Conservation (phyloP, 2,797 vertebrate genomes). For the Rhinella marina region DNA sequence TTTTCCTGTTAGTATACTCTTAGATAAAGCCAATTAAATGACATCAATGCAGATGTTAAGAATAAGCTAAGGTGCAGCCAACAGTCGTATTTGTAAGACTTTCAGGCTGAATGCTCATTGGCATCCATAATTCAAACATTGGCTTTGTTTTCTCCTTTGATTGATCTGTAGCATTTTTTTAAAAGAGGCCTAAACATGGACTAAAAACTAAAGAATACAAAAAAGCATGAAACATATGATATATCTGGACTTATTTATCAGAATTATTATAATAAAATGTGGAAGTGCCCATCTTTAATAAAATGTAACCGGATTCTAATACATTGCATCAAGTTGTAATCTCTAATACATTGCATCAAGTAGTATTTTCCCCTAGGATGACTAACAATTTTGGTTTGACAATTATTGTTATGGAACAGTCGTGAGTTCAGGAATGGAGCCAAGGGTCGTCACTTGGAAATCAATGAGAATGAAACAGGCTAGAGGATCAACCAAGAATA, state of each 20-base stretch:
- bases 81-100: slow-evolving; percentile 16
- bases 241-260: neutral
- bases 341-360: too few species aligned
- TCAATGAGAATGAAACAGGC: neutral
- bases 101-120: slow-evolving; percentile 9
- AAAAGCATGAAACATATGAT: neutral
- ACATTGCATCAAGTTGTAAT: neutral
- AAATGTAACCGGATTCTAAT: neutral
- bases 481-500: too few species aligned
- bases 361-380: too few species aligned
- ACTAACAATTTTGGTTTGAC: too few species aligned
- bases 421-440: too few species aligned
- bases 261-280: neutral
- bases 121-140: neutral
- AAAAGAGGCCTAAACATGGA: neutral
- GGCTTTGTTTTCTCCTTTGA: slow-evolving; percentile 13
- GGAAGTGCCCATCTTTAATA: neutral
- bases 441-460: too few species aligned
- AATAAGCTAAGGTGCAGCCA: slow-evolving; percentile 35
- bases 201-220: neutral
- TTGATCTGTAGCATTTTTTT: neutral
- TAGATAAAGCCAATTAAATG: slow-evolving; percentile 43
- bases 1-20: slow-evolving; percentile 5
- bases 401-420: too few species aligned
- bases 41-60: slow-evolving; percentile 48